Conservation (phyloP, 2,888 invertebrate genomes). For the Sarcophaga variegata region DNA sequence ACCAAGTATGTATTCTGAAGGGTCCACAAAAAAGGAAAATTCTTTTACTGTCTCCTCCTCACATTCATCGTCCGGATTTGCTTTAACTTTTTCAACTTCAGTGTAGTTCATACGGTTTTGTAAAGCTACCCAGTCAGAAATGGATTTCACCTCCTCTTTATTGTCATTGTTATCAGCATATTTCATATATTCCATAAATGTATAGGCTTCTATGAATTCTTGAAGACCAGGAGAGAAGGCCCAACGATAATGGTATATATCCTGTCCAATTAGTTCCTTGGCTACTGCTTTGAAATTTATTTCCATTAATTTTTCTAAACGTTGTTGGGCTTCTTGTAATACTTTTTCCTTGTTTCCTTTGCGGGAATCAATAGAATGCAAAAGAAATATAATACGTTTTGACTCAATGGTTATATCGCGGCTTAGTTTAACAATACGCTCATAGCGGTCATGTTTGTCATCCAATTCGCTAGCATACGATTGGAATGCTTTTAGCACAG, state of each 20-base stretch:
- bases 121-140: constrained; percentile 85
- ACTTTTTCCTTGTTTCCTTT: constrained; percentile 84
- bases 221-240: constrained; percentile 87
- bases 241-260: constrained; percentile 86
- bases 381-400: constrained; percentile 92
- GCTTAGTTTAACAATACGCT: constrained; percentile 90
- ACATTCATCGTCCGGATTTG: constrained; percentile 34
- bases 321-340: constrained; percentile 85
- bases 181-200: constrained; percentile 87
- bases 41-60: constrained; percentile 41
- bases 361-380: constrained; percentile 87
- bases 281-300: constrained; percentile 87
- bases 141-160: constrained; percentile 81
- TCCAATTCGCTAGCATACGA: constrained; percentile 87
- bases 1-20: constrained; percentile 87
- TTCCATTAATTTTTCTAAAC: constrained; percentile 85
- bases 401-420: constrained; percentile 95
- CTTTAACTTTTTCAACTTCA: constrained; percentile 34
- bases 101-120: constrained; percentile 83
- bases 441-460: constrained; percentile 91
- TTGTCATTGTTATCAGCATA: constrained; percentile 70
- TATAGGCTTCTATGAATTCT: constrained; percentile 93
- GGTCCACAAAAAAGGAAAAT: constrained; percentile 80
- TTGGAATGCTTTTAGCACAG: constrained; percentile 83
- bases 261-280: constrained; percentile 87